A percentile compares a stretch with the other conserved stretches of the same genome.
phyloP scores from a whole-genome alignment of 2,888 invertebrate species.

The Pyrgus malvae region DNA sequence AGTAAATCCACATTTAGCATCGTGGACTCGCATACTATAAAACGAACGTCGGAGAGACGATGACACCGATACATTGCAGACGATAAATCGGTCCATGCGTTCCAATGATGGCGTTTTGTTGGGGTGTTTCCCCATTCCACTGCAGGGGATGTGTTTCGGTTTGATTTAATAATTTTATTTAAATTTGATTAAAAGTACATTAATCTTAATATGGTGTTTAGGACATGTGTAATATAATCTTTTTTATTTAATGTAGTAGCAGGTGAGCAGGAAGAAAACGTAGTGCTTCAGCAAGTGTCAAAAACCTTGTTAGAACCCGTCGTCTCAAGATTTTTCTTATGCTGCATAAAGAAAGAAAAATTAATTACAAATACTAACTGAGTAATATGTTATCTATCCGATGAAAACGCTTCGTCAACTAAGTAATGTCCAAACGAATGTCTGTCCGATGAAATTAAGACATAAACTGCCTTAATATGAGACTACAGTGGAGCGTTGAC shows the following conservation, averaged over 20 bases:
- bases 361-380: too few relatives aligned
- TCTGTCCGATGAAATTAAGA: conserved; percentile 10
- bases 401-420: conserved; percentile 1
- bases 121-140: conserved; percentile 57
- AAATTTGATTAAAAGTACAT: too few relatives aligned
- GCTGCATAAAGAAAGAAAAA: too few relatives aligned
- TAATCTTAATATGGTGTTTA: too few relatives aligned
- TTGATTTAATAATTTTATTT: not conserved
- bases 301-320: too few relatives aligned
- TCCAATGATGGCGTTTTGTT: conserved; percentile 47
- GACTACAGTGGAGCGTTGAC: conserved; percentile 12
- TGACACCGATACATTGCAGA: conserved; percentile 42
- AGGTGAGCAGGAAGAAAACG: too few relatives aligned
- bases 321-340: too few relatives aligned
- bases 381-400: not conserved
- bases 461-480: conserved; percentile 11
- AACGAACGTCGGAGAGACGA: conserved; percentile 51
- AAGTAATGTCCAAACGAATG: not conserved
- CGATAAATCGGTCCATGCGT: conserved; percentile 48
- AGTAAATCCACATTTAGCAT: too few relatives aligned
- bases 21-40: too few relatives aligned
- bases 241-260: too few relatives aligned
- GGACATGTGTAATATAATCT: too few relatives aligned
- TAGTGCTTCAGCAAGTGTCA: too few relatives aligned
- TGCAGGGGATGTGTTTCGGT: conserved; percentile 30